A percentile compares a stretch with the other conserved stretches of the same genome.
Evolutionary conservation across 1,140 invertebrate species (phyloP).

Genomic region (Listronotus bonariensis): DNA sequence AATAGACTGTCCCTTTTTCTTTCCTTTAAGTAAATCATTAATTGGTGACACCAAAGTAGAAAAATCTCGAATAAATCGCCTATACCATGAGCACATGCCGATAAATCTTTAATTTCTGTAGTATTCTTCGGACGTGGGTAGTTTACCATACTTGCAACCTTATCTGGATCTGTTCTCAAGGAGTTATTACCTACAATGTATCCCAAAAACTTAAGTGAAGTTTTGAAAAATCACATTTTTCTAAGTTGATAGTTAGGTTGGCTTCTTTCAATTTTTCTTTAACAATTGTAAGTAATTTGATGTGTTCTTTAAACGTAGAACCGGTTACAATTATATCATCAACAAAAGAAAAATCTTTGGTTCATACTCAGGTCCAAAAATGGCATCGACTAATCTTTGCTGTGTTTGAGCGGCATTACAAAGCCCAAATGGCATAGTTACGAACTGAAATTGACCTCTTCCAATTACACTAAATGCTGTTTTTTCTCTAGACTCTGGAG

Average conservation of each 20-base stretch:
- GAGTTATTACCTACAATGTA: slow-evolving; percentile 49
- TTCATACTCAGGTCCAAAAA: slow-evolving; percentile 50
- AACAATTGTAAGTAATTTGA: slow-evolving; percentile 40
- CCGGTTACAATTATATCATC: slow-evolving; percentile 51
- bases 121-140: slow-evolving; percentile 45
- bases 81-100: slow-evolving; percentile 54
- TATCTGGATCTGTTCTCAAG: slow-evolving; percentile 45
- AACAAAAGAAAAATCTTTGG: slow-evolving; percentile 47
- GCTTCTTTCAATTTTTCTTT: slow-evolving; percentile 30
- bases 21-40: slow-evolving; percentile 50
- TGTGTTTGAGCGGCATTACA: slow-evolving; percentile 53
- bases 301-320: slow-evolving; percentile 52
- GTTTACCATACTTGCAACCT: slow-evolving; percentile 37
- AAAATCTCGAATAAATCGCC: slow-evolving; percentile 56
- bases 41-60: slow-evolving; percentile 53
- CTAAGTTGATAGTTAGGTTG: slow-evolving; percentile 38
- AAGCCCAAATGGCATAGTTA: slow-evolving; percentile 53
- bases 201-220: slow-evolving; percentile 51
- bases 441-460: slow-evolving; percentile 50
- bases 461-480: slow-evolving; percentile 55
- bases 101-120: slow-evolving; percentile 28
- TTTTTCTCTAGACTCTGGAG: slow-evolving; percentile 40
- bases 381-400: slow-evolving; percentile 52
- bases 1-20: slow-evolving; percentile 22
- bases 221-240: slow-evolving; percentile 39